These are phyloP conservation scores for Telmatochromis brichardi DNA, from an alignment of 2,113 vertebrate species.

Conservation along the genomic window DNA sequence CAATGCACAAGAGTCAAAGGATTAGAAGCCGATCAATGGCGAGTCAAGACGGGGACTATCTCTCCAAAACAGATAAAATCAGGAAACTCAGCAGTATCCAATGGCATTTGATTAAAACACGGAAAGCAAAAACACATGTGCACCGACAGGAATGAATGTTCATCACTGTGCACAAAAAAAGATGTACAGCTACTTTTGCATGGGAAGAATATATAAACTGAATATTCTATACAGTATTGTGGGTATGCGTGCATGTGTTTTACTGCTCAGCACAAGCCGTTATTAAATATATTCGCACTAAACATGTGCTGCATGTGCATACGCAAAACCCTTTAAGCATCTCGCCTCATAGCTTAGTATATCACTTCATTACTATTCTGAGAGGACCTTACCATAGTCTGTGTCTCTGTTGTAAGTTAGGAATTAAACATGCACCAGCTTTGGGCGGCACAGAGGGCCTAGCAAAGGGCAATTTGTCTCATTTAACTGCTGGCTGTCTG, in stretches of 20 bases:
- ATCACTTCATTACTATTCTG: slow-evolving; percentile 55
- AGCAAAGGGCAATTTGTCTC: slow-evolving; percentile 59
- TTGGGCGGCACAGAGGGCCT: slow-evolving; percentile 27
- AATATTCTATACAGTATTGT: background rate
- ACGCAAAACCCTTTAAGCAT: background rate
- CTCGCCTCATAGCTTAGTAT: background rate
- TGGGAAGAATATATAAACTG: background rate
- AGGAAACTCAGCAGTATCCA: background rate
- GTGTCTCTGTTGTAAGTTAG: slow-evolving; percentile 27
- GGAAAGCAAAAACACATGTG: background rate
- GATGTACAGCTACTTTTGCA: background rate
- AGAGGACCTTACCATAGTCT: slow-evolving; percentile 20
- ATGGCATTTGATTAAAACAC: slow-evolving; percentile 1
- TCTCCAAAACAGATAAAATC: slow-evolving; percentile 17
- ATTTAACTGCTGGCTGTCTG: slow-evolving; percentile 48
- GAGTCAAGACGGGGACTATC: background rate
- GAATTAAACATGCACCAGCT: slow-evolving; percentile 54
- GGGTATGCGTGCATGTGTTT: background rate
- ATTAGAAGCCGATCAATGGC: slow-evolving; percentile 14
- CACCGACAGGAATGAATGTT: background rate
- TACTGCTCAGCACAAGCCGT: background rate
- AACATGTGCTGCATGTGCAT: background rate
- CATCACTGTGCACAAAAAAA: background rate
- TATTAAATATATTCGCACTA: background rate
- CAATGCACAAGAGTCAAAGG: background rate